phyloP scores from a whole-genome alignment of 2,888 invertebrate genomes.

The Diaperis boleti region DNA sequence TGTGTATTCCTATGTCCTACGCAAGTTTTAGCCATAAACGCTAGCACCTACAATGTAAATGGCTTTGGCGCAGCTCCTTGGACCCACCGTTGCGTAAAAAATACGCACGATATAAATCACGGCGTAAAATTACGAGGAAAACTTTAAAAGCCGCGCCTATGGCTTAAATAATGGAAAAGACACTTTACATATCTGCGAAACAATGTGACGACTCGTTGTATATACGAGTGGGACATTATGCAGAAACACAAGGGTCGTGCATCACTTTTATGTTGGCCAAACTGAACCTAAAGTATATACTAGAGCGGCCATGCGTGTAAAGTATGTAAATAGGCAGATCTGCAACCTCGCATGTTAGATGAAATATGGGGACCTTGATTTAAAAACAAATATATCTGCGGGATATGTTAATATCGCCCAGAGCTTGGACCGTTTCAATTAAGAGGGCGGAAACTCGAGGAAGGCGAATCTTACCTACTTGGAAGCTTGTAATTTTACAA shows the following conservation, averaged over 20 bases:
- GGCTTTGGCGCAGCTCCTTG: too few relatives aligned
- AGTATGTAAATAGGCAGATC: conserved; percentile 61
- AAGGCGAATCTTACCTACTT: neutral
- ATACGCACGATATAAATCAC: conserved; percentile 30
- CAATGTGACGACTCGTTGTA: conserved; percentile 56
- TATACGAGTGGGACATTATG: conserved; percentile 55
- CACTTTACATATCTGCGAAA: conserved; percentile 54
- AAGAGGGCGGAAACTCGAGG: neutral
- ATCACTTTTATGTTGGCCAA: conserved; percentile 62
- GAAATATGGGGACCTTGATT: conserved; percentile 46
- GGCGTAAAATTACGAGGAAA: conserved; percentile 40
- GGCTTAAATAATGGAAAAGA: conserved; percentile 42
- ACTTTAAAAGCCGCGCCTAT: conserved; percentile 36
- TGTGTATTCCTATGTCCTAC: too few relatives aligned
- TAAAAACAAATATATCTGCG: conserved; percentile 35
- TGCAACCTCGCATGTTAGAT: conserved; percentile 53
- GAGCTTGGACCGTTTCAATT: conserved; percentile 13
- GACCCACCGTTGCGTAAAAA: conserved; percentile 28
- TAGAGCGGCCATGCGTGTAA: conserved; percentile 60
- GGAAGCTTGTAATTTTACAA: too few relatives aligned
- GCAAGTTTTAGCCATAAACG: too few relatives aligned
- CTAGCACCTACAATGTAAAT: too few relatives aligned
- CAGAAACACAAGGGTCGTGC: conserved; percentile 58
- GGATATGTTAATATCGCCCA: conserved; percentile 11
- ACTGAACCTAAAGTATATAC: conserved; percentile 59